Evolutionary conservation across 2,888 invertebrate species (phyloP).

Genomic region (Meiosimyza decipiens): DNA sequence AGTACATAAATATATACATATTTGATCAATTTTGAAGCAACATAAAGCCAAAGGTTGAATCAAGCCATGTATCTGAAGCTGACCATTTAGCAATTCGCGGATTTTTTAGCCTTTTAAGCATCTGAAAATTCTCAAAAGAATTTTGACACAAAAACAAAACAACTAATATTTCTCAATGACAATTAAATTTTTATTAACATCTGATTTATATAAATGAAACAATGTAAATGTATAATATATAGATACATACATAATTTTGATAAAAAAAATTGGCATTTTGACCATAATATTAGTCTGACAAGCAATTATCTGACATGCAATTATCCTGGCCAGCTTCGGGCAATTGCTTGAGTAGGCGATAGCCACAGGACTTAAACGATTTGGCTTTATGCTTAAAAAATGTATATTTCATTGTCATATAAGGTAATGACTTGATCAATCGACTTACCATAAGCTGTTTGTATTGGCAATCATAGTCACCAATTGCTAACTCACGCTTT

Average conservation of each 20-base stretch:
- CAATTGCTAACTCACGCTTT: constrained; percentile 53
- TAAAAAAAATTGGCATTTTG: constrained; percentile 7
- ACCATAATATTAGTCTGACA: constrained; percentile 11
- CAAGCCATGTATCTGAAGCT: constrained; percentile 20
- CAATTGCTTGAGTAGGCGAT: constrained; percentile 38
- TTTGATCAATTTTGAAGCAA: constrained; percentile 6
- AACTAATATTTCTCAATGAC: no score
- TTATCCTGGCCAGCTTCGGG: constrained; percentile 48
- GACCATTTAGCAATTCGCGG: constrained; percentile 10
- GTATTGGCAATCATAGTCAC: constrained; percentile 56
- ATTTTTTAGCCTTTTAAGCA: not conserved
- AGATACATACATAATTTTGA: constrained; percentile 20
- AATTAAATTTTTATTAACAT: constrained; percentile 4
- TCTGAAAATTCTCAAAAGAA: not conserved
- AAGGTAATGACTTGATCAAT: not conserved
- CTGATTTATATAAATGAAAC: constrained; percentile 29
- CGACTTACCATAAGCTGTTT: constrained; percentile 54
- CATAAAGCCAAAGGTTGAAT: not conserved
- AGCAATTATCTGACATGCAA: constrained; percentile 36
- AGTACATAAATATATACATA: constrained; percentile 7
- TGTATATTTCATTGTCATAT: not conserved
- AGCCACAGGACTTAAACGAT: constrained; percentile 45
- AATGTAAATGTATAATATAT: constrained; percentile 30
- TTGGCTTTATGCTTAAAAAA: constrained; percentile 47
- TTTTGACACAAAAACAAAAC: no score